phyloP scores from a whole-genome alignment of 2,113 vertebrate species.

The Plecotus auritus region DNA sequence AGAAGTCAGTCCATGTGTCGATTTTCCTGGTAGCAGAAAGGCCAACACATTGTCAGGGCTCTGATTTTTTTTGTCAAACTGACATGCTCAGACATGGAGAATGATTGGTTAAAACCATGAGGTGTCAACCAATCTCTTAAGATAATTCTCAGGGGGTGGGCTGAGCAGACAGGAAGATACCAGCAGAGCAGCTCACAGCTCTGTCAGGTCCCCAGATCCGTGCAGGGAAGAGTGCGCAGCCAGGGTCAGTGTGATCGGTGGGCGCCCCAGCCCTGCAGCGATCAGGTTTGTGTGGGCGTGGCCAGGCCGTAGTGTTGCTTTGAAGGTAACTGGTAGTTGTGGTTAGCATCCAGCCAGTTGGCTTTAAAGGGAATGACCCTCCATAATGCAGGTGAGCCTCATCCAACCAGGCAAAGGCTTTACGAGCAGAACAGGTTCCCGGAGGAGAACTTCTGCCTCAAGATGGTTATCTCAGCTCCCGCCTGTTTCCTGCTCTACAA shows the following conservation, averaged over 20 bases:
- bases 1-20: background rate
- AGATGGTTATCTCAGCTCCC: fast-evolving
- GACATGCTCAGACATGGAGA: background rate
- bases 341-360: background rate
- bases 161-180: background rate
- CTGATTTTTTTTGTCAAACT: background rate
- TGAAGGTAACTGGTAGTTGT: background rate
- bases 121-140: too few relatives aligned
- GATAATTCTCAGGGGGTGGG: background rate
- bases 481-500: too few relatives aligned
- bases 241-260: fast-evolving
- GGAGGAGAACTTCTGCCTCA: background rate
- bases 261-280: fast-evolving
- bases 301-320: background rate
- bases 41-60: background rate
- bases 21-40: background rate
- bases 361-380: background rate
- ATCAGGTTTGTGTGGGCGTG: background rate
- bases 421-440: background rate
- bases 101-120: background rate
- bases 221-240: background rate
- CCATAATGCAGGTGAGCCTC: background rate
- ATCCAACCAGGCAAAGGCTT: background rate
- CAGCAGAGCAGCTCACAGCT: background rate
- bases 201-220: background rate